phyloP scores from a whole-genome alignment of 2,888 invertebrate genomes.

The Standfussiana lucernea region DNA sequence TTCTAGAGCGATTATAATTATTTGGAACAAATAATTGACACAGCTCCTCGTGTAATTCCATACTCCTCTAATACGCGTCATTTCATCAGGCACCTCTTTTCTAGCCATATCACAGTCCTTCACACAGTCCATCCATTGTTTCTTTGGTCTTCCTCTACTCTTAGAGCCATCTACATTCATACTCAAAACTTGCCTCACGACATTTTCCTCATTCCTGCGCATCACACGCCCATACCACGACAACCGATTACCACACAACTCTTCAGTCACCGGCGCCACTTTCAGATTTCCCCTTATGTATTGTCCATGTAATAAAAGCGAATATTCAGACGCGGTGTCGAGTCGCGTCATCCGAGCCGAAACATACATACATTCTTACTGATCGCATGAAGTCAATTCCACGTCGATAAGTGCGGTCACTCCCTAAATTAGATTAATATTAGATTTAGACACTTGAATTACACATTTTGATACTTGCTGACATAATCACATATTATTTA shows the following conservation, averaged over 20 bases:
- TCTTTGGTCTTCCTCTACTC: background rate
- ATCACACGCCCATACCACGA: background rate
- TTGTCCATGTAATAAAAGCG: too few species aligned
- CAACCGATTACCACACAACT: too few species aligned
- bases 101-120: background rate
- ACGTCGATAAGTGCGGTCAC: background rate
- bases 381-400: background rate
- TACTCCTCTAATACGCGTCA: background rate
- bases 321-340: background rate
- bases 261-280: too few species aligned
- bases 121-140: background rate
- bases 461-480: conserved; percentile 21
- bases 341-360: background rate
- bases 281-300: background rate
- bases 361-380: too few species aligned
- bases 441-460: background rate
- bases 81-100: background rate
- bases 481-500: conserved; percentile 11
- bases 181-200: background rate
- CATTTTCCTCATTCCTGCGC: background rate
- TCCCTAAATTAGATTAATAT: conserved; percentile 16
- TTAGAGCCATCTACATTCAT: background rate
- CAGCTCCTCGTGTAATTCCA: too few species aligned
- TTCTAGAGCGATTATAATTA: too few species aligned
- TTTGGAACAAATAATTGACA: too few species aligned